Base-by-base conservation (phyloP, 1,140 invertebrate genomes). In the Scylla paramamosain region DNA sequence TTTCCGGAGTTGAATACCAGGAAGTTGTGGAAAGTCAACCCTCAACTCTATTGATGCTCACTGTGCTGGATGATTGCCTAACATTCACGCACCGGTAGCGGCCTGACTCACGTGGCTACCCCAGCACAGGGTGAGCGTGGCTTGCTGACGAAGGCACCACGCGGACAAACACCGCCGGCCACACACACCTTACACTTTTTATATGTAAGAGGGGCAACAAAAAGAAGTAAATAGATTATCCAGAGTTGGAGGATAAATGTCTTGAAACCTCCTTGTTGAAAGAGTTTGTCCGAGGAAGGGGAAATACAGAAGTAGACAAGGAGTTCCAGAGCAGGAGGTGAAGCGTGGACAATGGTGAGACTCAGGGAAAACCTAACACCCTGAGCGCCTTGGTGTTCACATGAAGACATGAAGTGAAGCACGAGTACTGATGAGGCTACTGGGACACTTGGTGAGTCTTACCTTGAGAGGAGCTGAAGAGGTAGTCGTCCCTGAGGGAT, bases 401-500 rank as follows among this genome's bases (percentile, higher is more conserved):
- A 59, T 39, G 39, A n/a, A n/a, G n/a, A 39, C 52, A 20, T 59
- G 52, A 12, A 20, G 52, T 59, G 52, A 59, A 1, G 52, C 52
- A 3, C 10, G 16, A 59, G 3, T 1, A 59, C 52, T 39, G 39
- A 12, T 59, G 52, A 59, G 52, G 16, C 10, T 20, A 59, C 52
- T 14, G 16, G 29, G n/a, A 12, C 7, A 4, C 16, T 6, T 52
- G 25, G n/a, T 20, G 25, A 25, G 7, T 1, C 92, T 82, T 77
- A 96, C 96, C 96, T 96, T 95, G 92, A 94, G 93, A 96, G 52
- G 90, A 92, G 86, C 95, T 90, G 32, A 92, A 86, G 95, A 96
- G 95, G 89, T 95, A 96, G 93, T 96, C 96, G 20, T 96, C 96
- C 39, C 96, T 93, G 39, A 96, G 94, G 20, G 96, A 96, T 16